Evolutionary conservation across 2,113 vertebrate species (phyloP).

Genomic region (Dendropsophus ebraccatus): DNA sequence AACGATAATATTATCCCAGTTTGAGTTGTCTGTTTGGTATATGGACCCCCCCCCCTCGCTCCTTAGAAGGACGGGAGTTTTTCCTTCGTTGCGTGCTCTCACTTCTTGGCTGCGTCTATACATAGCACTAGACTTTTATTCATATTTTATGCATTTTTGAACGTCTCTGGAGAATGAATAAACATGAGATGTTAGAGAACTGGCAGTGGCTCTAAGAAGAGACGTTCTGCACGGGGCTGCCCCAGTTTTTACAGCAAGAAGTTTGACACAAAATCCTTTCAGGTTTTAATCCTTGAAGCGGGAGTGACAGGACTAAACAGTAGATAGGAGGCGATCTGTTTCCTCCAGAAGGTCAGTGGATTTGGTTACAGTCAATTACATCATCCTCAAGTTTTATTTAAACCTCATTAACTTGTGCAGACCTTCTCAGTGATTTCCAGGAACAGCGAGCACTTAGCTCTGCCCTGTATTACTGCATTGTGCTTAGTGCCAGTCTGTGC

Average conservation of each 20-base stretch:
- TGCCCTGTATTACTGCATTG: conserved; percentile 54
- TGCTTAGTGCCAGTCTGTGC: conserved; percentile 53
- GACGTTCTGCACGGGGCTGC: conserved; percentile 23
- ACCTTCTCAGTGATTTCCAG: conserved; percentile 57
- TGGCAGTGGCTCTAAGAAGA: not conserved
- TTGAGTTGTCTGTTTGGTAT: not conserved
- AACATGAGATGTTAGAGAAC: conserved; percentile 13
- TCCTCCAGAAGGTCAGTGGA: conserved; percentile 49
- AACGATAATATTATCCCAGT: not conserved
- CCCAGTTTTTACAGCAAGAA: conserved; percentile 25
- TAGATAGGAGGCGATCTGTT: conserved; percentile 49
- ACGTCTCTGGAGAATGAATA: conserved; percentile 25
- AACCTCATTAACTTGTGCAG: conserved; percentile 56
- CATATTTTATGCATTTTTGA: conserved; percentile 37
- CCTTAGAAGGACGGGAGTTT: not conserved
- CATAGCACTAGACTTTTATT: conserved; percentile 32
- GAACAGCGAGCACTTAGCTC: conserved; percentile 53
- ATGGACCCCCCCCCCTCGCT: not conserved
- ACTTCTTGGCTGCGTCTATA: not conserved
- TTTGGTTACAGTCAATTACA: conserved; percentile 57
- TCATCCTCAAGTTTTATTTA: conserved; percentile 57
- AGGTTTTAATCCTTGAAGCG: conserved; percentile 33
- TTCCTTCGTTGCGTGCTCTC: not conserved
- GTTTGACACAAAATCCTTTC: conserved; percentile 41
- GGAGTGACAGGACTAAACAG: conserved; percentile 45